These are phyloP conservation scores for Rhinoderma darwinii DNA, from an alignment of 2,113 vertebrate genomes.

Conservation along the genomic window DNA sequence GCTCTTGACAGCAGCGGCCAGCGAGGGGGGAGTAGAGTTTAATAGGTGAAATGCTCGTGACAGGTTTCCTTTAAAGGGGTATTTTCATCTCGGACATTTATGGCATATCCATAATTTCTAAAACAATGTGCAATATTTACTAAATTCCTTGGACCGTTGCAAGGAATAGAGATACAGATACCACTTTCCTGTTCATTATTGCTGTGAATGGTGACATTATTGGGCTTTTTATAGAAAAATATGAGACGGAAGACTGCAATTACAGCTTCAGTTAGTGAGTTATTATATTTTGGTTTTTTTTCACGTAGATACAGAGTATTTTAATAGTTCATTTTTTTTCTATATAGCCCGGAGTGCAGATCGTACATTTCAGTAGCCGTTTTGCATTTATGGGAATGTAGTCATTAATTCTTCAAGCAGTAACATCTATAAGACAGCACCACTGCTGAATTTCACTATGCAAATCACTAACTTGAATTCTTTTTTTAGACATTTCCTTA, in stretches of 20 bases:
- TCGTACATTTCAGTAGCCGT: not conserved
- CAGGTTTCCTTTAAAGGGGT: no score
- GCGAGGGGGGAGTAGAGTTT: no score
- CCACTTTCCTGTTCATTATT: not conserved
- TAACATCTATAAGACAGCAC: not conserved
- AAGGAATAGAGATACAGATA: not conserved
- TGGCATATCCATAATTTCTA: no score
- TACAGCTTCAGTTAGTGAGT: not conserved
- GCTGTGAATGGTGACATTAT: not conserved
- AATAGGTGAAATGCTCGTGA: no score
- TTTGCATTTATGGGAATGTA: not conserved
- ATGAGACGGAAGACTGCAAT: constrained; percentile 2
- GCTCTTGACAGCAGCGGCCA: no score
- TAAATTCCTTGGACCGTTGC: not conserved
- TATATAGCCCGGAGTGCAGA: not conserved
- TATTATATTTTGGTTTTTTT: not conserved
- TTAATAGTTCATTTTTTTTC: not conserved
- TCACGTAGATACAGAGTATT: not conserved
- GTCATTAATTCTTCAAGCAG: not conserved
- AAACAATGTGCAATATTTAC: no score
- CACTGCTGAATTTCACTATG: not conserved
- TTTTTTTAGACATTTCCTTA: not conserved
- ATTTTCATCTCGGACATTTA: no score
- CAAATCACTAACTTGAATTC: not conserved
- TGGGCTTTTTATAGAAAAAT: not conserved